Evolutionary conservation across 2,113 vertebrate genomes (phyloP), one percentile per base, ranked within the genome.

Genomic region (Crotalus tigris): DNA sequence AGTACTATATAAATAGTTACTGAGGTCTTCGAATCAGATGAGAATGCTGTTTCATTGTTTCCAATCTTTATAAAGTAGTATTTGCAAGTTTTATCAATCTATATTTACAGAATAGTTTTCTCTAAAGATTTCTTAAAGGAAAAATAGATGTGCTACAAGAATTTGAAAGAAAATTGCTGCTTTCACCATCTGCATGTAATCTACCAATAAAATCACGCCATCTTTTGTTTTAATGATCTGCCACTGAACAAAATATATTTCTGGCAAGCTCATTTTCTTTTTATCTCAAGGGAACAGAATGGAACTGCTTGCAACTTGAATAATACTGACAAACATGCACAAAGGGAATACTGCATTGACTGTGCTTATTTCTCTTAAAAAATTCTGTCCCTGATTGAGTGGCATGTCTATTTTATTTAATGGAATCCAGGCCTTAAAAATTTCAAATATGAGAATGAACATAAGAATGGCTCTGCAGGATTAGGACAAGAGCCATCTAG

Each of bases 201-300:
- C 6, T 86, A 23, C 75, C 75, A 86, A n/a, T 91, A 57, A 91
- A 57, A 86, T 46, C 23, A 85, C 3, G 1, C 57, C 21, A 24
- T 54, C 64, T 85, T 55, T 51, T 58, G 9, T 49, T 59, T 59
- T 39, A 91, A 91, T 55, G 33, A 91, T 10, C 13, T 90, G 26
- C 39, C 88, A 23, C 15, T 54, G 17, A 94, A 81, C 86, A 87
- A 94, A 94, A 94, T 81, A 11, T 19, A 49, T 39, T 44, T 55
- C 21, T 57, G 24, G 90, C 51, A 85, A 86, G 39, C 6, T 86
- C 13, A 24, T 24, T 86, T 91, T 13, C 17, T 81, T 44, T 51
- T 86, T 91, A 21, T 54, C 90, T 46, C 54, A 53, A 17, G 19
- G 33, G 33, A 4, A 59, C 24, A n/a, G 3, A 39, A 13, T 29